A percentile compares a stretch with the other conserved stretches of the same genome.
phyloP scores from a whole-genome alignment of 2,888 invertebrate genomes.

The Stenchaetothrips biformis region DNA sequence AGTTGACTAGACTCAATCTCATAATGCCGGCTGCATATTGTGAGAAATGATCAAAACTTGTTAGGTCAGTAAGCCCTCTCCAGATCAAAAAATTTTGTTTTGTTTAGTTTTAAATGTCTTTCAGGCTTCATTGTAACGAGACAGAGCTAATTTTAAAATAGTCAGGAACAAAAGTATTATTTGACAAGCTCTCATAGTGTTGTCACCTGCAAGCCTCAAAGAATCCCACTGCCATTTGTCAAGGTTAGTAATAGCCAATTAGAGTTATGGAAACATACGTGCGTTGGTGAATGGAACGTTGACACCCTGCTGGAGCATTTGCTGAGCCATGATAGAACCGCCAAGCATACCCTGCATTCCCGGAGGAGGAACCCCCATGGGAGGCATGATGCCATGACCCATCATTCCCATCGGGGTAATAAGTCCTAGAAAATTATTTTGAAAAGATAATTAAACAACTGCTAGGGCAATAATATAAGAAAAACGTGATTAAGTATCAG shows the following conservation, averaged over 20 bases:
- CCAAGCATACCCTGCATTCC: slow-evolving; percentile 47
- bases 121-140: too few species aligned
- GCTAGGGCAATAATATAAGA: neutral
- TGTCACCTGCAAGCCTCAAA: too few species aligned
- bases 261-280: neutral
- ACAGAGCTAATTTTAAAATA: too few species aligned
- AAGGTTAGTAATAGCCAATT: neutral
- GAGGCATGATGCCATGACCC: slow-evolving; percentile 48
- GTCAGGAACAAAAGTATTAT: too few species aligned
- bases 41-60: neutral
- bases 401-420: slow-evolving; percentile 53
- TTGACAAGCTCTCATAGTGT: too few species aligned
- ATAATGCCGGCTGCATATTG: slow-evolving; percentile 1
- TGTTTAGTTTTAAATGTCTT: too few species aligned
- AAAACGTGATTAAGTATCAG: neutral
- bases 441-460: slow-evolving; percentile 26
- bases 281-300: slow-evolving; percentile 25
- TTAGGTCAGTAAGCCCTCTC: neutral
- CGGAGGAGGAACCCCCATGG: slow-evolving; percentile 56
- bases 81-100: neutral
- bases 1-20: neutral
- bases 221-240: neutral
- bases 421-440: slow-evolving; percentile 42
- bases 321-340: slow-evolving; percentile 45
- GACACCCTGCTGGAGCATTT: slow-evolving; percentile 41